These are phyloP conservation scores for Cinclus mexicanus DNA, from an alignment of 2,113 vertebrate genomes.

Conservation along the genomic window DNA sequence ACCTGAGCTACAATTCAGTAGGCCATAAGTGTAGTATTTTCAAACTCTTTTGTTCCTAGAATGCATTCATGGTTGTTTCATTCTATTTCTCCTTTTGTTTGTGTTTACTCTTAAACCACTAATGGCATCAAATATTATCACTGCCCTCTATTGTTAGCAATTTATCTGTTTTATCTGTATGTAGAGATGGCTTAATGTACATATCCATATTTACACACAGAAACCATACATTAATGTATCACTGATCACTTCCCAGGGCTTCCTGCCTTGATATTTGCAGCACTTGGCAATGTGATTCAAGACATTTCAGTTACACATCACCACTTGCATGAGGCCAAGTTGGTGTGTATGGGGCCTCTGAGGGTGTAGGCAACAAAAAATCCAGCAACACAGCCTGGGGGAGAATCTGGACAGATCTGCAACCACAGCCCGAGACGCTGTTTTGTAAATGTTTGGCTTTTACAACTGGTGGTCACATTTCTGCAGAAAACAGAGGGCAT, in stretches of 20 bases:
- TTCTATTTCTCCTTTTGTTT: not conserved
- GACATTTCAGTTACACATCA: not conserved
- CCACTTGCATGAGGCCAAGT: rapidly evolving
- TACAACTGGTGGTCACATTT: not conserved
- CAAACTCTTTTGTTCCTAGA: not conserved
- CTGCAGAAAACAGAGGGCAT: not conserved
- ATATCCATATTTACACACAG: not conserved
- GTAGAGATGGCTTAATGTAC: not conserved
- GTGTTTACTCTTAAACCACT: not conserved
- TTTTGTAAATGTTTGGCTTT: not conserved
- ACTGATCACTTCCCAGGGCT: not conserved
- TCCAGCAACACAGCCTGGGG: not conserved
- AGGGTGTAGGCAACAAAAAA: not conserved
- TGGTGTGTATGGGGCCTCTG: rapidly evolving
- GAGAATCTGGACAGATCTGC: not conserved
- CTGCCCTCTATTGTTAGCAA: not conserved
- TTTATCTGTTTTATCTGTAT: not conserved
- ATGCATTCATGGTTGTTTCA: not conserved
- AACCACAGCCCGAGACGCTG: not conserved
- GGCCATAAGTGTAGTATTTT: not conserved
- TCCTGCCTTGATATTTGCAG: not conserved
- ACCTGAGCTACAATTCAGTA: not conserved
- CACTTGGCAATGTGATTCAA: not conserved
- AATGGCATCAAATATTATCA: not conserved
- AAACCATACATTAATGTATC: not conserved